Conservation (phyloP, 2,888 invertebrate species). For the Drosophila stalkeri region DNA sequence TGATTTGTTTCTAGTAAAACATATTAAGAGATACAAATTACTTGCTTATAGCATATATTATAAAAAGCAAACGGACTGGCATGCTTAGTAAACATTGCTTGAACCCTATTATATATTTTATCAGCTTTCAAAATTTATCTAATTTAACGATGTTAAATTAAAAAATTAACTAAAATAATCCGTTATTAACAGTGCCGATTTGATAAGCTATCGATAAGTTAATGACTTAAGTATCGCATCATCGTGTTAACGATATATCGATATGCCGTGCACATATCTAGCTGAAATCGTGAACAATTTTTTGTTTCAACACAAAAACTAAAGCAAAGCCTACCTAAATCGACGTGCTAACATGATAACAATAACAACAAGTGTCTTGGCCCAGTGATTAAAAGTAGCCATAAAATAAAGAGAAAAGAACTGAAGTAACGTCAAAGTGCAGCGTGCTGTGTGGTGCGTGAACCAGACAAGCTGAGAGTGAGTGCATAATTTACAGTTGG, state of each 20-base stretch:
- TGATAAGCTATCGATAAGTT: constrained; percentile 1
- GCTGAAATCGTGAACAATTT: constrained; percentile 53
- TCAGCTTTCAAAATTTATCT: background rate
- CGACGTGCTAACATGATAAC: constrained; percentile 39
- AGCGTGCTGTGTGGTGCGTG: constrained; percentile 28
- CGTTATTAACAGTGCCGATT: constrained; percentile 12
- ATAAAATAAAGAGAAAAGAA: background rate
- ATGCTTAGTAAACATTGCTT: background rate
- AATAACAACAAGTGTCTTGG: constrained; percentile 56
- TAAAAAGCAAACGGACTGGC: background rate
- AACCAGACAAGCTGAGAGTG: constrained; percentile 26
- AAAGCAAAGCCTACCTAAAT: constrained; percentile 47
- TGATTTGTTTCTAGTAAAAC: too few species aligned
- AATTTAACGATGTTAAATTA: constrained; percentile 17
- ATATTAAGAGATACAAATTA: background rate
- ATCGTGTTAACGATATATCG: constrained; percentile 15
- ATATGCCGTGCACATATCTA: constrained; percentile 35
- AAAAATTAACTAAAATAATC: constrained; percentile 7
- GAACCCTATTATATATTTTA: background rate
- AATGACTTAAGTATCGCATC: background rate
- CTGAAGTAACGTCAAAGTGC: constrained; percentile 5
- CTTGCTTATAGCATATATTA: background rate
- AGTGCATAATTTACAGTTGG: constrained; percentile 73
- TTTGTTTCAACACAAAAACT: constrained; percentile 52
- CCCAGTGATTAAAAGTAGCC: constrained; percentile 20